These are phyloP conservation scores for Leucozona laternaria DNA, from an alignment of 2,888 invertebrate species.

Conservation along the genomic window DNA sequence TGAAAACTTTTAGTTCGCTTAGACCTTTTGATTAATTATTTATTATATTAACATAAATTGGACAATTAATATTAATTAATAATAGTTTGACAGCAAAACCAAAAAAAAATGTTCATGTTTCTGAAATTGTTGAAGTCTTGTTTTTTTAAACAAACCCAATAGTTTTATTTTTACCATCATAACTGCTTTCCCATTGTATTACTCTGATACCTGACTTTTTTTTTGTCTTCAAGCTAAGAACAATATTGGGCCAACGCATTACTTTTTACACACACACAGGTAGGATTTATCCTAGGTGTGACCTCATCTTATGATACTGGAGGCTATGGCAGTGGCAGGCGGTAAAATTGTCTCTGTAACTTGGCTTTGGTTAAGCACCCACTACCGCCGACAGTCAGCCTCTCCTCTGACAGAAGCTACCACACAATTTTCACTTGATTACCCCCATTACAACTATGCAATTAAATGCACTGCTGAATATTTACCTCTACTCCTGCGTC, in stretches of 20 bases:
- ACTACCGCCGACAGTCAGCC: slow-evolving; percentile 45
- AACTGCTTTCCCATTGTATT: too few species aligned
- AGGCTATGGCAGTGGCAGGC: neutral
- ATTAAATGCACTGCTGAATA: slow-evolving; percentile 75
- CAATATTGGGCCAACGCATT: neutral
- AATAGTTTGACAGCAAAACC: too few species aligned
- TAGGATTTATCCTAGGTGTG: slow-evolving; percentile 23
- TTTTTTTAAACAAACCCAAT: too few species aligned
- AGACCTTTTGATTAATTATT: too few species aligned
- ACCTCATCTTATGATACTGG: slow-evolving; percentile 30
- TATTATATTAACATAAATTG: too few species aligned
- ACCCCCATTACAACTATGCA: slow-evolving; percentile 73
- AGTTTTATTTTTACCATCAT: too few species aligned
- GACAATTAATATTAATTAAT: too few species aligned
- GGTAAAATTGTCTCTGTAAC: slow-evolving; percentile 20
- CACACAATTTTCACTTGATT: slow-evolving; percentile 74
- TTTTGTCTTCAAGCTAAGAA: neutral
- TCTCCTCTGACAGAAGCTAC: slow-evolving; percentile 55
- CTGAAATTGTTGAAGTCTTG: too few species aligned
- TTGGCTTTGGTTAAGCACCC: slow-evolving; percentile 62
- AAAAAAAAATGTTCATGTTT: too few species aligned
- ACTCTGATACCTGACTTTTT: neutral
- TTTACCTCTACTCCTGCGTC: slow-evolving; percentile 20
- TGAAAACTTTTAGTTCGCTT: neutral
- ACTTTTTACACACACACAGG: slow-evolving; percentile 37